Conservation (phyloP, 2,888 invertebrate genomes). For the Caenorhabditis sp. region DNA sequence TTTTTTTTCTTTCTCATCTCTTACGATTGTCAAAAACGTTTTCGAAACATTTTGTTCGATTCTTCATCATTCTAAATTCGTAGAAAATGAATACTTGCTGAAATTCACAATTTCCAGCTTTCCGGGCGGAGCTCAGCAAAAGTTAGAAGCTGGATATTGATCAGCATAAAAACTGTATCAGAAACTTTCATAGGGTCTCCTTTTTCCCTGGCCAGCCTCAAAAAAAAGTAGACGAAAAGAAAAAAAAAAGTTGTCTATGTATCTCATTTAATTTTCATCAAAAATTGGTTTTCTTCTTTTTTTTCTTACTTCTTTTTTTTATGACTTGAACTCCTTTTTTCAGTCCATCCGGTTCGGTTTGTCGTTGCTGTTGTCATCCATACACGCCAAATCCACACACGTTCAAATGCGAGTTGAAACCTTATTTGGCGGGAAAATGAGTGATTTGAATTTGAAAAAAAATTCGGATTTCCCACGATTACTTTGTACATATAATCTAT, state of each 20-base stretch:
- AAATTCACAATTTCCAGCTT: too few relatives aligned
- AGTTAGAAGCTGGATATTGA: too few relatives aligned
- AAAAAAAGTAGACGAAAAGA: background rate
- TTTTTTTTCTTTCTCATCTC: too few relatives aligned
- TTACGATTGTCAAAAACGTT: too few relatives aligned
- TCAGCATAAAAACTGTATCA: too few relatives aligned
- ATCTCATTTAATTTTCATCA: background rate
- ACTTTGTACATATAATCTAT: constrained; percentile 4
- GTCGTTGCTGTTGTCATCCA: constrained; percentile 69
- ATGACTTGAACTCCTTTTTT: constrained; percentile 17
- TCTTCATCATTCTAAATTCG: too few relatives aligned
- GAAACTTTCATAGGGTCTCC: too few relatives aligned
- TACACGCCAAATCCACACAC: constrained; percentile 67
- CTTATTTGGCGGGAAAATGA: constrained; percentile 44
- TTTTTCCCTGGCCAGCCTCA: background rate
- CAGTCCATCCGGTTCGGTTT: constrained; percentile 63
- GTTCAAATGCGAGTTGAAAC: constrained; percentile 67
- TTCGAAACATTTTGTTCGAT: too few relatives aligned
- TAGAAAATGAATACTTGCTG: too few relatives aligned
- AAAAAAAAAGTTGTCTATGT: background rate
- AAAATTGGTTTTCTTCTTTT: background rate
- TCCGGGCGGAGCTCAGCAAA: too few relatives aligned
- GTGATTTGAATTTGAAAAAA: too few relatives aligned
- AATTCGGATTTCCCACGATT: background rate
- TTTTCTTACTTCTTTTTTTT: background rate